phyloP scores from a whole-genome alignment of 2,888 invertebrate genomes.

The Atherix ibis region DNA sequence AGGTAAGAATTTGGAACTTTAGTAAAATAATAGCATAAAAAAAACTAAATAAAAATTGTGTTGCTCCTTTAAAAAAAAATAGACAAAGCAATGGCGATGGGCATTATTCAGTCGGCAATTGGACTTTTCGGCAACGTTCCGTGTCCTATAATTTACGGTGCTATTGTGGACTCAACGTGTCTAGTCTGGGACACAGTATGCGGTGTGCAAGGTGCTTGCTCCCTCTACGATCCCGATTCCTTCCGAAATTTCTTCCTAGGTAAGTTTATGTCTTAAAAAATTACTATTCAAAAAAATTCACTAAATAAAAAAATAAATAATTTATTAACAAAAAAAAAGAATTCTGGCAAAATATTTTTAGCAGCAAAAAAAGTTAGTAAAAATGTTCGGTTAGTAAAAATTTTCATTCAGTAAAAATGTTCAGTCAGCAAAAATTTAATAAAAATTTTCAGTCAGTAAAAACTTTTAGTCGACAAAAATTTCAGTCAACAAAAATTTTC shows the following conservation, averaged over 20 bases:
- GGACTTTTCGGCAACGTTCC: slow-evolving; percentile 89
- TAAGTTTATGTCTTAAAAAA: slow-evolving; percentile 26
- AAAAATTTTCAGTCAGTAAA: too few species aligned
- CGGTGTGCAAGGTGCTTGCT: slow-evolving; percentile 68
- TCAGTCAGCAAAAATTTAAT: too few species aligned
- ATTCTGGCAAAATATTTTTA: neutral
- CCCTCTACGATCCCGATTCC: slow-evolving; percentile 69
- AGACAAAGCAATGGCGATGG: slow-evolving; percentile 90
- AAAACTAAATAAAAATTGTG: too few species aligned
- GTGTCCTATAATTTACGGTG: slow-evolving; percentile 87
- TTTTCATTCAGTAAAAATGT: too few species aligned
- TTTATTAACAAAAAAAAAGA: neutral
- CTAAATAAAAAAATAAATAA: neutral
- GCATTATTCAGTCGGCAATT: slow-evolving; percentile 84
- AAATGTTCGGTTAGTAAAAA: too few species aligned
- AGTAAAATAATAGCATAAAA: slow-evolving; percentile 1
- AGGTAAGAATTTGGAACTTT: slow-evolving; percentile 32
- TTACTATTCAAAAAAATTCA: slow-evolving; percentile 1
- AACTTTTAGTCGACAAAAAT: too few species aligned
- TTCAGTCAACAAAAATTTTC: too few species aligned
- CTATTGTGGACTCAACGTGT: slow-evolving; percentile 83
- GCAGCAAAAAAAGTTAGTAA: too few species aligned
- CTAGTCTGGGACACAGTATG: slow-evolving; percentile 73
- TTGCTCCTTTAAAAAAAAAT: too few species aligned
- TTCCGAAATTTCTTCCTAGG: slow-evolving; percentile 77